A percentile compares a stretch with the other conserved stretches of the same genome.
These are phyloP conservation scores for Ruditapes philippinarum DNA, from an alignment of 1,140 invertebrate genomes.

Conservation along the genomic window DNA sequence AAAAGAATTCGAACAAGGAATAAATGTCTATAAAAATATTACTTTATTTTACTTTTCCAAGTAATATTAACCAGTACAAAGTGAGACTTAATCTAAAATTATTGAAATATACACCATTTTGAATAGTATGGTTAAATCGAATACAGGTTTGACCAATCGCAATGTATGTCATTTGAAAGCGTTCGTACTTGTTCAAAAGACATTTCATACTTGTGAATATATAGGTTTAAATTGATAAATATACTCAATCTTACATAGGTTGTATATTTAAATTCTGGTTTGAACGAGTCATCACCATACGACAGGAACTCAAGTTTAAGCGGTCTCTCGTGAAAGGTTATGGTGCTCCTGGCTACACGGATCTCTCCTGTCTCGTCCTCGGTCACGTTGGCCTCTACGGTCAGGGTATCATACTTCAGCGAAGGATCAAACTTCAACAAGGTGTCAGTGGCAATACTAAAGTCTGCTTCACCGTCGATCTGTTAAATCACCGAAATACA, in stretches of 20 bases:
- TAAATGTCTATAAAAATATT: background rate
- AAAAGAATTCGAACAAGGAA: background rate
- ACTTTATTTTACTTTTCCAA: too few relatives aligned
- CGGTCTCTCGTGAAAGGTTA: conserved; percentile 8
- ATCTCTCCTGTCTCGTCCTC: conserved; percentile 52
- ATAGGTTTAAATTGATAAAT: too few relatives aligned
- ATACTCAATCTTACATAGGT: conserved; percentile 56
- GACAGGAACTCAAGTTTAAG: conserved; percentile 6
- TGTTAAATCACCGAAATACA: background rate
- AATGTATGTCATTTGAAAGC: too few relatives aligned
- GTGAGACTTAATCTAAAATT: too few relatives aligned
- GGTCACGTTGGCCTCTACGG: conserved; percentile 29
- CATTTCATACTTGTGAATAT: too few relatives aligned
- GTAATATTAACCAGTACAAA: too few relatives aligned
- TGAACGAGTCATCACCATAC: background rate
- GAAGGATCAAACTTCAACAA: conserved; percentile 54
- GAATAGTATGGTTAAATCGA: too few relatives aligned
- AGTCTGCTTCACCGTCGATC: conserved; percentile 61
- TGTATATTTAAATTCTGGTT: conserved; percentile 50
- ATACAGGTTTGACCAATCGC: too few relatives aligned
- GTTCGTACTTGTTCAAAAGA: too few relatives aligned
- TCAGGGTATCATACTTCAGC: conserved; percentile 27
- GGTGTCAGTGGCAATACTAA: conserved; percentile 43
- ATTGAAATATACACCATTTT: too few relatives aligned
- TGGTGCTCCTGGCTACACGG: background rate